Evolutionary conservation across 2,888 invertebrate species (phyloP), one percentile per base, ranked within the genome.

Genomic region (Nematopogon swammerdamellus): DNA sequence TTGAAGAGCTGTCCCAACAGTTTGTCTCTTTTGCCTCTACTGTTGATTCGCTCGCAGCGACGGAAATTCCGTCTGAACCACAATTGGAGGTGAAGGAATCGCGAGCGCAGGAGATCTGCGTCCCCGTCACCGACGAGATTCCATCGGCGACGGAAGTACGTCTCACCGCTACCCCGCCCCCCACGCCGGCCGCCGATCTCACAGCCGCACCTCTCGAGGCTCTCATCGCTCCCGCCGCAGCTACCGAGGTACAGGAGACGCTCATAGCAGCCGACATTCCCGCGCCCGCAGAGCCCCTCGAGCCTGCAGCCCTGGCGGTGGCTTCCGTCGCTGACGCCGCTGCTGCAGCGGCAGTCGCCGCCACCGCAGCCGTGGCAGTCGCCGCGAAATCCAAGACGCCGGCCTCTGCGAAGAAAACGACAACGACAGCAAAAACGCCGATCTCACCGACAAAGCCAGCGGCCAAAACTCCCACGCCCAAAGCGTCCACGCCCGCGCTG

Each of bases 41-140:
- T n/a, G n/a, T n/a, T n/a, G n/a, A n/a, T n/a, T n/a, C n/a, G n/a
- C n/a, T n/a, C n/a, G n/a, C n/a, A n/a, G n/a, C n/a, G n/a, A n/a
- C n/a, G 10, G 16, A 49, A 36, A 19, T 30, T 19, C 19, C 45
- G 1, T 18, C 10, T 17, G 48, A 30, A 42, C 44, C 14, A 19
- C 14, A 4, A 17, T 18, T n/a, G 3, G 17, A 25, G 8, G 25
- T 25, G 25, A 25, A 25, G 25, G 55, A 72, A n/a, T n/a, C 69
- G 20, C 67, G 68, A 45, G 76, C 76, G 48, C 75, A 75, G 52
- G 74, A 77, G 70, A 83, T 70, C 55, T 82, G 63, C 70, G 73
- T 67, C 59, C 79, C 65, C 57, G 80, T 63, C 65, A 81, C 68
- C 18, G 63, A 59, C 52, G 75, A 73, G 59, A 73, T 75, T 45